phyloP scores from a whole-genome alignment of 2,797 vertebrate genomes.

The Spheniscus humboldti region DNA sequence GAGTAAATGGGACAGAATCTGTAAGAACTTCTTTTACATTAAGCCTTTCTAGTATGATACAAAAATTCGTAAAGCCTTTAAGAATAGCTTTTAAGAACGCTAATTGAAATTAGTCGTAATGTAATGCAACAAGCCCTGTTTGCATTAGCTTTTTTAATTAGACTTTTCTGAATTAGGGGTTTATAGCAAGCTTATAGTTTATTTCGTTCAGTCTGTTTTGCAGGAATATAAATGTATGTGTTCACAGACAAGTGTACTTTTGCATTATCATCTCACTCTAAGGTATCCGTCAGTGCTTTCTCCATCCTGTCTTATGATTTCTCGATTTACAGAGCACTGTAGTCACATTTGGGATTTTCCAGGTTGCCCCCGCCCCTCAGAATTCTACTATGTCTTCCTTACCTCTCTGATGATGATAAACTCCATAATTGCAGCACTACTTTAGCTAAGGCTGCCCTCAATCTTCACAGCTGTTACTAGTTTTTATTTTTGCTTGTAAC shows the following conservation, averaged over 20 bases:
- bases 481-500: neutral
- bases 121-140: neutral
- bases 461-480: neutral
- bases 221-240: neutral
- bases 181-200: neutral
- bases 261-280: neutral
- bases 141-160: neutral
- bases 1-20: neutral
- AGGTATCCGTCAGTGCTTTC: neutral
- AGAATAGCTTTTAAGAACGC: neutral
- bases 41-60: neutral
- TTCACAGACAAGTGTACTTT: neutral
- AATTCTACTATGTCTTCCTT: neutral
- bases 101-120: neutral
- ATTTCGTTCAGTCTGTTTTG: neutral
- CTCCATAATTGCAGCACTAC: neutral
- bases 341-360: neutral
- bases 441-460: neutral
- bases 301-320: neutral
- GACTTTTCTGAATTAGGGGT: neutral
- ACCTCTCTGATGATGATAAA: neutral
- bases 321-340: neutral
- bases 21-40: neutral
- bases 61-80: neutral
- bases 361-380: neutral